phyloP scores from a whole-genome alignment of 2,113 vertebrate genomes.

The Megaleporinus macrocephalus region DNA sequence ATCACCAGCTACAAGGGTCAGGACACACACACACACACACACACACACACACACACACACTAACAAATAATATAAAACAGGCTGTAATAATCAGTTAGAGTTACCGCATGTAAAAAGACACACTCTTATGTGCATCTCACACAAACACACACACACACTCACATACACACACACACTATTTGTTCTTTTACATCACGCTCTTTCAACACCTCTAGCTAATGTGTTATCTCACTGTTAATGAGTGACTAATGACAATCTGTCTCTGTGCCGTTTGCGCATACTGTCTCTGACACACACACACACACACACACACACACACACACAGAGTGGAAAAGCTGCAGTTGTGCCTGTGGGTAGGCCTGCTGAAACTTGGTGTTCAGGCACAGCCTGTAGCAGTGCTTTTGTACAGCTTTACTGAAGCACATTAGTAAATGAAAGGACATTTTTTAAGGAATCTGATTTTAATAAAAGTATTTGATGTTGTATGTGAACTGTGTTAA shows the following conservation, averaged over 20 bases:
- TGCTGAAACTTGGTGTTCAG: background rate
- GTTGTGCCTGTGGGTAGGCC: background rate
- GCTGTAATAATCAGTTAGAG: background rate
- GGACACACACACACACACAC: conserved; percentile 21
- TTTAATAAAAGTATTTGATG: no score
- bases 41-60: background rate
- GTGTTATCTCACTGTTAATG: conserved; percentile 34
- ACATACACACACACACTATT: background rate
- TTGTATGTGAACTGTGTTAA: no score
- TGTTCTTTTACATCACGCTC: conserved; percentile 6
- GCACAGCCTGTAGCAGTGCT: no score
- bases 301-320: background rate
- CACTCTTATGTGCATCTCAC: background rate
- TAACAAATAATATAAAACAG: background rate
- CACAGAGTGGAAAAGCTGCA: background rate
- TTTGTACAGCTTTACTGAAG: no score
- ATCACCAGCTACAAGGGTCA: conserved; percentile 96
- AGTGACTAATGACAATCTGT: conserved; percentile 36
- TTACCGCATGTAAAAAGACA: background rate
- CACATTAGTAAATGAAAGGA: no score
- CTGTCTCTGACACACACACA: background rate
- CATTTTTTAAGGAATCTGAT: no score
- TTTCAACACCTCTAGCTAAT: conserved; percentile 22
- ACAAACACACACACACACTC: background rate
- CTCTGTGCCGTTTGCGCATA: conserved; percentile 1